Conservation (phyloP, 2,797 vertebrate species). For the Rhodeus uyekii region DNA sequence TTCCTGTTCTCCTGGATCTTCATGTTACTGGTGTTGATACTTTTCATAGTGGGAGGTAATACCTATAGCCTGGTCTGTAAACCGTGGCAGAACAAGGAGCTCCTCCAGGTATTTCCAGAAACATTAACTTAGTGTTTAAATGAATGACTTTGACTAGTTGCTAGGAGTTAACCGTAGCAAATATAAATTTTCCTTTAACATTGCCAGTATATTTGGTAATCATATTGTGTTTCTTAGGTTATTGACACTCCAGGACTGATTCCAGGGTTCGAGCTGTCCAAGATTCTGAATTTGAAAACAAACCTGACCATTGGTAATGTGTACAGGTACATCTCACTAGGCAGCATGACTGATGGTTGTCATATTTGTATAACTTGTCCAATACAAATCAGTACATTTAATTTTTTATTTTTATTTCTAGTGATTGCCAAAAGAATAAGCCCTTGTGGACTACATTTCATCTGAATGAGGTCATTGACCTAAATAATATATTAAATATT, state of each 20-base stretch:
- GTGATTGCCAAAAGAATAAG: slow-evolving; percentile 76
- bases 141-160: background rate
- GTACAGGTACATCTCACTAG: slow-evolving; percentile 76
- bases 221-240: slow-evolving; percentile 67
- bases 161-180: background rate
- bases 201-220: background rate
- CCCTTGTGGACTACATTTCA: slow-evolving; percentile 79
- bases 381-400: background rate
- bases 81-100: slow-evolving; percentile 75
- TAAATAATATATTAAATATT: slow-evolving; percentile 77
- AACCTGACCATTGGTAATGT: slow-evolving; percentile 69
- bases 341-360: background rate
- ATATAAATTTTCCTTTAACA: background rate
- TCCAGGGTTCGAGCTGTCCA: slow-evolving; percentile 62
- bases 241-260: slow-evolving; percentile 74
- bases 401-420: slow-evolving; percentile 53
- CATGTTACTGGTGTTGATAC: slow-evolving; percentile 81
- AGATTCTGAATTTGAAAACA: slow-evolving; percentile 60
- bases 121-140: background rate
- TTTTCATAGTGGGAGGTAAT: slow-evolving; percentile 84
- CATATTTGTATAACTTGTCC: background rate
- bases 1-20: slow-evolving; percentile 89
- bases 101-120: slow-evolving; percentile 76
- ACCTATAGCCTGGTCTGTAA: slow-evolving; percentile 77
- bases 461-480: slow-evolving; percentile 67